Percentiles rank a stretch among this genome's conserved stretches.
Conservation (phyloP, 2,797 vertebrate species). For the Falco berigora region DNA sequence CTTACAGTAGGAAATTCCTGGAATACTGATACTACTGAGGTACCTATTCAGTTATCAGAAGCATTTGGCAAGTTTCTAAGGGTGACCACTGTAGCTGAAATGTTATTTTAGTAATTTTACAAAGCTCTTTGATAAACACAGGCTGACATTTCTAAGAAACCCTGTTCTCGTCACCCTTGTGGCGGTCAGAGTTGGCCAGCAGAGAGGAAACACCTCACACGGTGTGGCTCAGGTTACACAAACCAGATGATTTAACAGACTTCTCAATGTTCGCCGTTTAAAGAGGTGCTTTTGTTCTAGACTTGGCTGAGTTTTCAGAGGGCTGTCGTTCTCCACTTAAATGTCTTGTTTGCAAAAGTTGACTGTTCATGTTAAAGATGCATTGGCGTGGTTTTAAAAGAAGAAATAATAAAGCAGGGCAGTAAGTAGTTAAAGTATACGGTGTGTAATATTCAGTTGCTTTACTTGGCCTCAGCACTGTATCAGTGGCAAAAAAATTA, state of each 20-base stretch:
- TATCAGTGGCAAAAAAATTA: conserved; percentile 41
- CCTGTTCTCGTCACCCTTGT: conserved; percentile 33
- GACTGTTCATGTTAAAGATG: fast-evolving
- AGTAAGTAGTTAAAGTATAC: conserved; percentile 2
- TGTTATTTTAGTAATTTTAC: conserved; percentile 58
- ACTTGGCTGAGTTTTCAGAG: not conserved
- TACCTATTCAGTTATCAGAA: conserved; percentile 45
- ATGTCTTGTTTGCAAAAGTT: not conserved
- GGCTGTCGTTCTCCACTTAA: not conserved
- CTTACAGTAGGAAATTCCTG: conserved; percentile 48
- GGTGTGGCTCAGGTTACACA: conserved; percentile 33
- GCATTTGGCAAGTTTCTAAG: conserved; percentile 32
- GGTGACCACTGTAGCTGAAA: not conserved
- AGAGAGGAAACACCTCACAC: conserved; percentile 33
- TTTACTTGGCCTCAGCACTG: not conserved
- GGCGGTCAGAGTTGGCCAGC: not conserved
- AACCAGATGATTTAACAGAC: conserved; percentile 34
- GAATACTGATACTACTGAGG: conserved; percentile 29
- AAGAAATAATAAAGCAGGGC: not conserved
- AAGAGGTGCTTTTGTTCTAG: conserved; percentile 54
- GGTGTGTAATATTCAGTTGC: not conserved
- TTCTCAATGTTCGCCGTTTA: conserved; percentile 24
- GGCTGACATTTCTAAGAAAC: conserved; percentile 39
- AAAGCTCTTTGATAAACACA: conserved; percentile 52
- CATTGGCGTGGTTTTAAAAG: not conserved